Conservation (phyloP, 2,888 invertebrate genomes). For the Lithophane leautieri region DNA sequence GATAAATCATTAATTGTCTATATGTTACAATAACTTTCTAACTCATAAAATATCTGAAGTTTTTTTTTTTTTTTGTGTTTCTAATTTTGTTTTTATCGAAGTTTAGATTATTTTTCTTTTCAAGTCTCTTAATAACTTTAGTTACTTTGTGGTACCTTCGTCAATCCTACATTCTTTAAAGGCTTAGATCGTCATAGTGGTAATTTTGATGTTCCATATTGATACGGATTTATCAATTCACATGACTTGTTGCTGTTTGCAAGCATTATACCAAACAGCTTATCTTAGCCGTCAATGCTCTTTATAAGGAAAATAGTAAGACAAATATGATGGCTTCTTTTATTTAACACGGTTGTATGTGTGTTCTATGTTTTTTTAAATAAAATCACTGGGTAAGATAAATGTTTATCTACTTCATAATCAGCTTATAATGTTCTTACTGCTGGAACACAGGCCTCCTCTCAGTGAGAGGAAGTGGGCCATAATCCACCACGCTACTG, state of each 20-base stretch:
- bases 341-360: background rate
- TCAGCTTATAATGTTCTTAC: too few species aligned
- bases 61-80: background rate
- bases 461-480: too few species aligned
- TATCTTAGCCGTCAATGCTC: slow-evolving; percentile 17
- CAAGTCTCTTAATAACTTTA: background rate
- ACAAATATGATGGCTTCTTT: background rate
- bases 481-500: too few species aligned
- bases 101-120: background rate
- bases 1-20: background rate
- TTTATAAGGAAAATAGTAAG: slow-evolving; percentile 31
- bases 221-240: slow-evolving; percentile 15
- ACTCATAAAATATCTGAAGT: background rate
- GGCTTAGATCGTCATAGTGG: background rate
- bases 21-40: background rate
- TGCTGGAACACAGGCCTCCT: too few species aligned
- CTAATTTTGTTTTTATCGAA: background rate
- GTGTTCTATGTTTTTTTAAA: background rate
- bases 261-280: slow-evolving; percentile 3
- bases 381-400: background rate
- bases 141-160: background rate
- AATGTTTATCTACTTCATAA: background rate
- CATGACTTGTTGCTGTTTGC: slow-evolving; percentile 12
- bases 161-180: slow-evolving; percentile 3
- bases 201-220: slow-evolving; percentile 11